Evolutionary conservation across 2,888 invertebrate species (phyloP).

Genomic region (Callosobruchus maculatus): DNA sequence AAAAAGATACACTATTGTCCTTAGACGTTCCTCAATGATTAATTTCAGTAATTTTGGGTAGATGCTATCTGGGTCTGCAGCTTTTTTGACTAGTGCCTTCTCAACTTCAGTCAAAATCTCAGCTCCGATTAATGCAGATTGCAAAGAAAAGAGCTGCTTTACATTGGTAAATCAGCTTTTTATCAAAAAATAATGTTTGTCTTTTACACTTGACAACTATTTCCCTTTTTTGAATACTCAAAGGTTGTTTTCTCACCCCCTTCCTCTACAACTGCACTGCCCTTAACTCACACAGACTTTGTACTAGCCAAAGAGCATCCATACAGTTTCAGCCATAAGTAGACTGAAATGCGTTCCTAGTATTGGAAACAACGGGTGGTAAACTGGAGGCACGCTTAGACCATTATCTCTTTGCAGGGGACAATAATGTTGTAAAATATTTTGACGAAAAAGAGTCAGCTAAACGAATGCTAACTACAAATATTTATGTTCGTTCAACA

Average conservation of each 20-base stretch:
- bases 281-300: background rate
- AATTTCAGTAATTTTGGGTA: too few species aligned
- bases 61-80: too few species aligned
- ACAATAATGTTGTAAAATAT: background rate
- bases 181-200: too few species aligned
- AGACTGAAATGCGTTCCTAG: background rate
- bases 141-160: too few species aligned
- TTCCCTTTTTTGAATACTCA: background rate
- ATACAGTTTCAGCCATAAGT: background rate
- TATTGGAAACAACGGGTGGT: background rate
- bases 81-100: too few species aligned
- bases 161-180: too few species aligned
- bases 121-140: too few species aligned
- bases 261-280: background rate
- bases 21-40: too few species aligned
- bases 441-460: background rate
- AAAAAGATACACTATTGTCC: too few species aligned
- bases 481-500: background rate
- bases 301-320: background rate
- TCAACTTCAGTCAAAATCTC: too few species aligned
- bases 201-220: too few species aligned
- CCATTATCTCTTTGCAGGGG: background rate
- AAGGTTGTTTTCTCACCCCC: too few species aligned
- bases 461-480: background rate
- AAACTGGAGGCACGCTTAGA: background rate